Base-by-base conservation (phyloP, 2,113 vertebrate genomes). In the Channa argus region DNA sequence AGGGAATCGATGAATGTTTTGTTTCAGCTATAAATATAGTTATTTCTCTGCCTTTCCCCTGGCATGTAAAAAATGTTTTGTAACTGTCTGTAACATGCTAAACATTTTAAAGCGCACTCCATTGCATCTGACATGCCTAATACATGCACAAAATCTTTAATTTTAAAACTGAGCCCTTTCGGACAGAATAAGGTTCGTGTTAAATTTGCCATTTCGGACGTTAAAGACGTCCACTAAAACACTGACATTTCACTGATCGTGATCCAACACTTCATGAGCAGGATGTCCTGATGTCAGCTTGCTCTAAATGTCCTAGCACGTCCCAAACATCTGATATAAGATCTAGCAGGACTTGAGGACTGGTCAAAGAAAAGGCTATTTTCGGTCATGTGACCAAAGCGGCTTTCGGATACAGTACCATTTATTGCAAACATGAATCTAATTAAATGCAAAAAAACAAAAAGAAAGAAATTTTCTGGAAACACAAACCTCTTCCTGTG, bases 231-330 rank as follows among this genome's bases (percentile, higher is more conserved):
- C 64, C 44, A 87, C 85, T 89, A 90, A 92, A 88, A 84, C 63
- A 50, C 33, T 92, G 91, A 92, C 91, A 92, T 92, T 94, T 93
- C 65, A 66, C 38, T 52, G 50, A 89, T 73, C 83, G 77, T 71
- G 55, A 85, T 80, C 78, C 60, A 62, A 82, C 74, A 80, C 56
- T 68, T 74, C 72, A 58, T n/a, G 60, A 74, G 58, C 74, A 86
- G 87, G 86, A 91, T 83, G 78, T 78, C 79, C 11, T 71, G 88
- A 89, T 84, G 74, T 78, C 83, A 89, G 69, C 80, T 69, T 38
- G 9, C 56, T 76, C 51, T 52, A 61, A 76, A 65, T 47, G 71
- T 77, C 74, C 36, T 49, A 52, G 75, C 84, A 75, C 47, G 38
- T 81, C 63, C 34, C 63, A 71, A 85, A 79, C 78, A 78, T 86